Evolutionary conservation across 2,888 invertebrate genomes (phyloP).

Genomic region (Hipparchia semele): DNA sequence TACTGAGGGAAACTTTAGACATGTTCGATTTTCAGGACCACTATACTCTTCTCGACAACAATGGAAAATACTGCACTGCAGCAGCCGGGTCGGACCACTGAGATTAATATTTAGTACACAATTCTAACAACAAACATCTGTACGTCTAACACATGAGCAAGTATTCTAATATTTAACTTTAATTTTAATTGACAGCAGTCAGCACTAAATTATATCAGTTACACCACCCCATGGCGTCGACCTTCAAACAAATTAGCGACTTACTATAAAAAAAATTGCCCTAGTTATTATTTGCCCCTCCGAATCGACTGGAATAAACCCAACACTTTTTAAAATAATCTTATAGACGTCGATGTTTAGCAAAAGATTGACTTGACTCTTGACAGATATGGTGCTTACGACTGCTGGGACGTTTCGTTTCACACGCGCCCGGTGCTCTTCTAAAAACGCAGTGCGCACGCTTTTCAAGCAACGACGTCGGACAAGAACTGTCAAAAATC

Average conservation of each 20-base stretch:
- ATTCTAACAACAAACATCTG: conserved; percentile 60
- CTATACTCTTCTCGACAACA: conserved; percentile 20
- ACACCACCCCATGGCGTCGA: conserved; percentile 56
- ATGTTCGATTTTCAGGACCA: conserved; percentile 51
- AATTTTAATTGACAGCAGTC: conserved; percentile 52
- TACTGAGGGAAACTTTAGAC: conserved; percentile 78
- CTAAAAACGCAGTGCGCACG: conserved; percentile 42
- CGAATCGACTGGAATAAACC: conserved; percentile 24
- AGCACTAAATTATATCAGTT: conserved; percentile 50
- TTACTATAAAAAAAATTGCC: conserved; percentile 1
- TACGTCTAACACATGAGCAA: conserved; percentile 49
- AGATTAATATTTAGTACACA: conserved; percentile 56
- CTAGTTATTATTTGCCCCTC: conserved; percentile 3
- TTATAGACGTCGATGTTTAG: conserved; percentile 23
- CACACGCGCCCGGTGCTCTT: conserved; percentile 41
- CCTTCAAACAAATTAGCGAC: conserved; percentile 30
- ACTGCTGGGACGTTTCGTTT: conserved; percentile 61
- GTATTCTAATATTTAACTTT: conserved; percentile 41
- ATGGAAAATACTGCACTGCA: conserved; percentile 44
- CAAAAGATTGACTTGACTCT: conserved; percentile 2
- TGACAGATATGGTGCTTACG: conserved; percentile 44
- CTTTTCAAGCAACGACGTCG: conserved; percentile 60
- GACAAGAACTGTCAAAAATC: conserved; percentile 67
- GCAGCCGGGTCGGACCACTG: conserved; percentile 58
- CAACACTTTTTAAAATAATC: conserved; percentile 31